These are phyloP conservation scores for Iselma pallidipennis DNA, from an alignment of 2,888 invertebrate species.

Conservation along the genomic window DNA sequence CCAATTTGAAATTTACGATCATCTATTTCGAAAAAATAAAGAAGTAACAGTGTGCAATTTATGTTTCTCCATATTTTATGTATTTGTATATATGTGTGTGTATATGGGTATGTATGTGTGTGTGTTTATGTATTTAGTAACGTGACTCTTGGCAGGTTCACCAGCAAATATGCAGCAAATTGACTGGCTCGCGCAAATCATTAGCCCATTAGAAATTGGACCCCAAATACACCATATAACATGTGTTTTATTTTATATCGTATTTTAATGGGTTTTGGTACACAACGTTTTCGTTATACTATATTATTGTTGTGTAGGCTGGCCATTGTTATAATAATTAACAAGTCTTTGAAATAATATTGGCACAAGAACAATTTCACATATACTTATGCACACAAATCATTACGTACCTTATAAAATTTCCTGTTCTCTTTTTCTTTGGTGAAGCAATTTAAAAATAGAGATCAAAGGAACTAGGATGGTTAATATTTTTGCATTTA, in stretches of 20 bases:
- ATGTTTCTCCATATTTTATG: conserved; percentile 28
- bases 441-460: no score
- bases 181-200: conserved; percentile 20
- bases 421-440: no score
- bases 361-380: no score
- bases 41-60: conserved; percentile 29
- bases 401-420: no score
- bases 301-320: no score
- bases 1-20: conserved; percentile 39
- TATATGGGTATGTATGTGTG: conserved; percentile 34
- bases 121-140: conserved; percentile 36
- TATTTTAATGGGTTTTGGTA: not conserved
- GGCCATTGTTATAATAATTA: no score
- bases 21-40: conserved; percentile 19
- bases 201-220: conserved; percentile 20
- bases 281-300: not conserved
- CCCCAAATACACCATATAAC: conserved; percentile 3
- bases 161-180: conserved; percentile 25
- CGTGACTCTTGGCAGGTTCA: conserved; percentile 27
- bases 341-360: no score
- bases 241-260: conserved; percentile 1
- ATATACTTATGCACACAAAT: no score
- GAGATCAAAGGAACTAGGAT: no score
- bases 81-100: conserved; percentile 12
- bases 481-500: no score